Percentiles rank a stretch among this genome's conserved stretches.
Evolutionary conservation across 2,113 vertebrate species (phyloP).

Genomic region (Lophochroa leadbeateri): DNA sequence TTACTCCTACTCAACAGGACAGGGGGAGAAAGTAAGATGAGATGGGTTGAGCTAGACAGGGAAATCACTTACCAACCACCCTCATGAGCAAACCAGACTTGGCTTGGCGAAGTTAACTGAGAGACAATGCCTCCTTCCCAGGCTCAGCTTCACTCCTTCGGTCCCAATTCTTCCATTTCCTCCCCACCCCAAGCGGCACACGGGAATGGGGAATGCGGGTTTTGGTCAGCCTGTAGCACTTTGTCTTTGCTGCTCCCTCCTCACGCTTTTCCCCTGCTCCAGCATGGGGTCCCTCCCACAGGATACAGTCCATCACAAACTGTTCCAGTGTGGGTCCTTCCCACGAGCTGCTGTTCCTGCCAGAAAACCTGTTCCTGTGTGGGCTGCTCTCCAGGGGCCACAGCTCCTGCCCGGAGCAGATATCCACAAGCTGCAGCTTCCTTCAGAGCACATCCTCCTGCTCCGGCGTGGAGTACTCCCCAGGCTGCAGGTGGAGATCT

Average conservation of each 20-base stretch:
- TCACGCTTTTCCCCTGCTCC: background rate
- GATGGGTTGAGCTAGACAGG: background rate
- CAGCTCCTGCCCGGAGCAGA: background rate
- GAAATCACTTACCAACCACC: background rate
- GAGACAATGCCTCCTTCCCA: background rate
- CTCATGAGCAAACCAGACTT: background rate
- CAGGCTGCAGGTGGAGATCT: background rate
- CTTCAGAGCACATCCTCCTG: background rate
- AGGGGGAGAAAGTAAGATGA: background rate
- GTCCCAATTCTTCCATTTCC: background rate
- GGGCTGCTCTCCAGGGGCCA: background rate
- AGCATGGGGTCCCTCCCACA: background rate
- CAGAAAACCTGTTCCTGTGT: background rate
- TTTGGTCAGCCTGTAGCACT: background rate
- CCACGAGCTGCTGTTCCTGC: background rate
- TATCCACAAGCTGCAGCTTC: background rate
- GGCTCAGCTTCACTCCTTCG: background rate
- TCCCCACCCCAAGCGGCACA: fast-evolving
- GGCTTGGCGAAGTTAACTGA: background rate
- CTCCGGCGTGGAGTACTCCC: fast-evolving
- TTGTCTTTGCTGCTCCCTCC: background rate
- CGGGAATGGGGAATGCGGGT: fast-evolving
- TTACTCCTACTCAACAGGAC: background rate
- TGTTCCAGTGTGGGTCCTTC: background rate
- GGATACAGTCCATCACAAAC: background rate